Conservation (phyloP, 2,797 vertebrate genomes). For the Lutjanus campechanus region DNA sequence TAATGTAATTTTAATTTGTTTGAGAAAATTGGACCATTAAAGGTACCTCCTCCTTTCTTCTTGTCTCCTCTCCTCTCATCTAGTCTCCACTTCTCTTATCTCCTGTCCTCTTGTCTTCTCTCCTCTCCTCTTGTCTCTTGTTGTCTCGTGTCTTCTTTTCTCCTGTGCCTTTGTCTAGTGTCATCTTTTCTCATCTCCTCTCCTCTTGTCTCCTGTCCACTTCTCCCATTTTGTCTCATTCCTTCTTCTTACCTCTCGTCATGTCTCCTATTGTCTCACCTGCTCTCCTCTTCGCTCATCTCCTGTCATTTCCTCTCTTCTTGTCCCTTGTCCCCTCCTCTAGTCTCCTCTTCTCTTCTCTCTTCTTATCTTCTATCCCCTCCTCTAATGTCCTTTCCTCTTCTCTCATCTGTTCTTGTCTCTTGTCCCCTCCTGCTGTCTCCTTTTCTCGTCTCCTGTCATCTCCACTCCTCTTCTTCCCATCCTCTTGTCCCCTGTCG, state of each 20-base stretch:
- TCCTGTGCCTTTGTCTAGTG: too few relatives aligned
- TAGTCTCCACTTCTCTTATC: neutral
- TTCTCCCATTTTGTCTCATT: neutral
- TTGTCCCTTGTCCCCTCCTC: neutral
- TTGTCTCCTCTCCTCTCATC: neutral
- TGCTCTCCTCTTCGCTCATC: neutral
- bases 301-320: neutral
- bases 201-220: neutral
- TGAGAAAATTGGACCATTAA: neutral
- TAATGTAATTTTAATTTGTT: neutral
- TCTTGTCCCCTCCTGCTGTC: neutral
- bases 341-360: too few relatives aligned
- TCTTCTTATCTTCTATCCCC: too few relatives aligned
- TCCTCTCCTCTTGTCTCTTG: neutral
- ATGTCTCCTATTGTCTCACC: too few relatives aligned
- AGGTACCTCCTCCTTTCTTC: neutral
- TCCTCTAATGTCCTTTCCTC: neutral
- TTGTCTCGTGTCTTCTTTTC: neutral
- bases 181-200: neutral
- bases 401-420: rapidly evolving
- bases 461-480: neutral
- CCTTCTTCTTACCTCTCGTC: neutral
- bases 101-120: neutral
- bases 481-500: too few relatives aligned
- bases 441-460: neutral